Base-by-base conservation (phyloP, 2,888 invertebrate species). In the Tetragonula carbonaria region DNA sequence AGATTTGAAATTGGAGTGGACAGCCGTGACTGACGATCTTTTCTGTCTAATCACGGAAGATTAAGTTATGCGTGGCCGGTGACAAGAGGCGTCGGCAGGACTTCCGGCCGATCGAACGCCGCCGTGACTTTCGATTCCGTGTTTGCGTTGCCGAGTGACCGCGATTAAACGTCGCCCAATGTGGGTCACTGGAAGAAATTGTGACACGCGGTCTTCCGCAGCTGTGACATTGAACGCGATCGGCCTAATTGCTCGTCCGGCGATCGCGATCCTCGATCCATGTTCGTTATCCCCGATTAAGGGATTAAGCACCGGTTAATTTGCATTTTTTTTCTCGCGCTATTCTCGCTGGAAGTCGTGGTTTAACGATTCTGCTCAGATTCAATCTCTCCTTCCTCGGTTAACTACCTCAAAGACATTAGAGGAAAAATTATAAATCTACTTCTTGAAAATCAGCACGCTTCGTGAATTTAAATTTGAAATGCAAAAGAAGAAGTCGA, bases 171-270 rank as follows among this genome's bases (percentile, higher is more conserved):
- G 66, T 38, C 76, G 73, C 55, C 75, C 16, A 71, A 89, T 90
- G 57, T 89, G 81, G 88, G 89, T 90, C 88, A 87, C 33, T 72
- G 62, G 59, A 82, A 84, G 86, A 82, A 88, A 82, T 75, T 76
- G 86, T 82, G 71, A 63, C 82, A 80, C 72, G 74, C 73, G 77
- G 51, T 71, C 72, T 62, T 79, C 50, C 76, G 71, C 70, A 72
- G 23, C 78, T 14, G 57, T 67, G 79, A 78, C 90, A 86, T 90
- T 90, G 82, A 90, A 84, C 80, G 28, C 68, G 65, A 85, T 59
- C 81, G 62, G 59, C 45, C 50, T 75, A 73, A 79, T 84, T 82
- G 79, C 67, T 63, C 70, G 76, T 38, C 65, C 57, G 51, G 51
- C 68, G 76, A 80, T 76, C 57, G 53, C 59, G 45, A 33, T 28